phyloP scores from a whole-genome alignment of 2,888 invertebrate species.

The Aspidiotus destructor region DNA sequence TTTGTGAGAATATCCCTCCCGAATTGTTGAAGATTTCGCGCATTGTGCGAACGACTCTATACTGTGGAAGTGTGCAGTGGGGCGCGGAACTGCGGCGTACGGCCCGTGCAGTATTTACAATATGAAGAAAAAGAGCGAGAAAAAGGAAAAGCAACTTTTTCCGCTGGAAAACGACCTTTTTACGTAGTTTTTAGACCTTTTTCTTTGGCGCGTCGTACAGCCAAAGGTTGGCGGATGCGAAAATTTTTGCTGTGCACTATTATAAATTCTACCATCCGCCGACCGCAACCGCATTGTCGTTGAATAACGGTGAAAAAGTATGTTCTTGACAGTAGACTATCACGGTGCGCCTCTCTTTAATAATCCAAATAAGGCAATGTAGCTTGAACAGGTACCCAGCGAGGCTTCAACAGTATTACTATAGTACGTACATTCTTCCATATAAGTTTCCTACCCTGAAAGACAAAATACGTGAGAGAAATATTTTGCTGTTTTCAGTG shows the following conservation, averaged over 20 bases:
- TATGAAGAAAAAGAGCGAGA: not conserved
- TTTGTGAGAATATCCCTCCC: not conserved
- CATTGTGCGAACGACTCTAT: not conserved
- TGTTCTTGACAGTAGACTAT: not conserved
- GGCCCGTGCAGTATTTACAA: not conserved
- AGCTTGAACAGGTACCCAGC: too few species aligned
- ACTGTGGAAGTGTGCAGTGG: not conserved
- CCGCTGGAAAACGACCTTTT: not conserved
- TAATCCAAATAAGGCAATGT: not conserved
- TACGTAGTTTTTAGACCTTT: not conserved
- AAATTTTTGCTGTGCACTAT: not conserved
- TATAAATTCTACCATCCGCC: not conserved
- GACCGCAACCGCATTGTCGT: not conserved
- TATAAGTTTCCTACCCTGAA: too few species aligned
- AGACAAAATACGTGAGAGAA: too few species aligned
- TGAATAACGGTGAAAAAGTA: not conserved
- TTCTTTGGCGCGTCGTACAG: not conserved
- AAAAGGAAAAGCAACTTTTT: not conserved
- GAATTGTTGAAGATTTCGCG: not conserved
- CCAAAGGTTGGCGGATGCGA: not conserved
- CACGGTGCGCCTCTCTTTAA: conserved; percentile 1
- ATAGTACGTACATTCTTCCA: too few species aligned
- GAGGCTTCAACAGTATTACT: too few species aligned
- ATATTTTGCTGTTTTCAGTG: too few species aligned
- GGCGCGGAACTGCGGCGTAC: too few species aligned